A percentile compares a stretch with the other conserved stretches of the same genome.
phyloP scores from a whole-genome alignment of 2,888 invertebrate species.

The Diloba caeruleocephala region DNA sequence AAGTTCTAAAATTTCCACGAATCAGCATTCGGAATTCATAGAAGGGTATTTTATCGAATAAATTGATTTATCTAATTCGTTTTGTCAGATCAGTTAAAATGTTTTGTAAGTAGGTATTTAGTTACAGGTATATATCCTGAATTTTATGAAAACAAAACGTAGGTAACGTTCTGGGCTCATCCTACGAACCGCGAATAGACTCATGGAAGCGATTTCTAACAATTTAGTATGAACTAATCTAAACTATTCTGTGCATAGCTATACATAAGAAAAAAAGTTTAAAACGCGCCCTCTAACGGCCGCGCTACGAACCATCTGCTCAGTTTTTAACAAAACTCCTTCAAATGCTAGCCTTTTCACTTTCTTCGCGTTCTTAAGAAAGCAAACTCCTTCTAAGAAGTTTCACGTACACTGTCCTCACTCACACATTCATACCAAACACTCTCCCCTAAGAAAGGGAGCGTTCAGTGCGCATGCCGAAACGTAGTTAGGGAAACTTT shows the following conservation, averaged over 20 bases:
- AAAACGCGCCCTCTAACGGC: constrained; percentile 78
- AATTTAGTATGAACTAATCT: constrained; percentile 20
- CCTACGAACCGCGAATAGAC: not conserved
- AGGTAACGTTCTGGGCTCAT: fast-evolving
- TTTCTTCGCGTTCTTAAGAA: constrained; percentile 88
- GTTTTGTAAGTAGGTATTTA: not conserved
- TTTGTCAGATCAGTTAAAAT: constrained; percentile 5
- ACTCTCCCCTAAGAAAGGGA: constrained; percentile 59
- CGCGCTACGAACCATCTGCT: constrained; percentile 66
- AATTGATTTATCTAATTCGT: constrained; percentile 12
- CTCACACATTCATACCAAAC: constrained; percentile 62
- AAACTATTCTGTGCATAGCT: constrained; percentile 23
- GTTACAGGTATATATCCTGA: too few relatives aligned
- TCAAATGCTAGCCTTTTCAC: constrained; percentile 85
- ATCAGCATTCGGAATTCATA: constrained; percentile 36
- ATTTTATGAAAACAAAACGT: not conserved
- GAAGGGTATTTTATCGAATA: constrained; percentile 30
- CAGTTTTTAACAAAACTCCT: constrained; percentile 82
- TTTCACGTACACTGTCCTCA: constrained; percentile 70
- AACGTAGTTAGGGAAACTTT: constrained; percentile 58
- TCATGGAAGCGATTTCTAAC: constrained; percentile 1
- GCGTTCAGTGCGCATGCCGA: constrained; percentile 32
- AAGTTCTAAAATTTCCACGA: constrained; percentile 38
- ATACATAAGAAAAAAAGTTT: constrained; percentile 45
- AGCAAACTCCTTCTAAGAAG: constrained; percentile 82